Conservation (phyloP, 2,888 invertebrate species). For the Cheilosia vulpina region DNA sequence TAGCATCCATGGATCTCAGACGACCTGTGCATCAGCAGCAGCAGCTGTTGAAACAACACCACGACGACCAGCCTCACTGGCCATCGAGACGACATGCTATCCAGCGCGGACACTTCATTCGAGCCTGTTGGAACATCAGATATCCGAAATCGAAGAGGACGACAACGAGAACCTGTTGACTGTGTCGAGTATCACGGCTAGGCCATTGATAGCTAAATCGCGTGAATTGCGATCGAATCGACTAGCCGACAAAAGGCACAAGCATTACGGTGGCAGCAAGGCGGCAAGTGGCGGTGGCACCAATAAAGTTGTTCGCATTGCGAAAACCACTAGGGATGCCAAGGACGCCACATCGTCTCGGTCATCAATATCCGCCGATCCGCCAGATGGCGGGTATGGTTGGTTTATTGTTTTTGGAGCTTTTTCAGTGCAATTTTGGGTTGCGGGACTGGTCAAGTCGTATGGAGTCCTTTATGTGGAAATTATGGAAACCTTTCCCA, state of each 20-base stretch:
- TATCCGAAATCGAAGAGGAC: conserved; percentile 85
- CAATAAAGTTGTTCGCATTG: conserved; percentile 58
- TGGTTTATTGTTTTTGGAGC: conserved; percentile 91
- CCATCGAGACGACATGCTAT: conserved; percentile 83
- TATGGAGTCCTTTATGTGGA: conserved; percentile 92
- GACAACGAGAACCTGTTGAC: conserved; percentile 90
- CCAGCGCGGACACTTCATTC: conserved; percentile 82
- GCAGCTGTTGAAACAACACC: conserved; percentile 81
- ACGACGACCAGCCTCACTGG: conserved; percentile 84
- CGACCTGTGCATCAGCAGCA: conserved; percentile 51
- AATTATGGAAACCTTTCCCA: conserved; percentile 91
- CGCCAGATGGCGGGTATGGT: conserved; percentile 90
- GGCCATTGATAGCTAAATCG: conserved; percentile 89
- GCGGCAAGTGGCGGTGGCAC: conserved; percentile 25
- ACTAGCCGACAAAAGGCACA: conserved; percentile 56
- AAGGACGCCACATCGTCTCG: conserved; percentile 79
- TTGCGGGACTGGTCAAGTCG: conserved; percentile 91
- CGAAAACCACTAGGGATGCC: conserved; percentile 48
- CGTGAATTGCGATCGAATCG: conserved; percentile 85
- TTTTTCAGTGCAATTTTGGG: conserved; percentile 92
- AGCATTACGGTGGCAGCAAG: conserved; percentile 51
- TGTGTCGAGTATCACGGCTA: conserved; percentile 89
- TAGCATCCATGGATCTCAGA: conserved; percentile 52
- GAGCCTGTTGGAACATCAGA: conserved; percentile 84
- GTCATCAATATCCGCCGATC: conserved; percentile 81